Evolutionary conservation across 2,113 vertebrate genomes (phyloP).

Genomic region (Corapipo altera): DNA sequence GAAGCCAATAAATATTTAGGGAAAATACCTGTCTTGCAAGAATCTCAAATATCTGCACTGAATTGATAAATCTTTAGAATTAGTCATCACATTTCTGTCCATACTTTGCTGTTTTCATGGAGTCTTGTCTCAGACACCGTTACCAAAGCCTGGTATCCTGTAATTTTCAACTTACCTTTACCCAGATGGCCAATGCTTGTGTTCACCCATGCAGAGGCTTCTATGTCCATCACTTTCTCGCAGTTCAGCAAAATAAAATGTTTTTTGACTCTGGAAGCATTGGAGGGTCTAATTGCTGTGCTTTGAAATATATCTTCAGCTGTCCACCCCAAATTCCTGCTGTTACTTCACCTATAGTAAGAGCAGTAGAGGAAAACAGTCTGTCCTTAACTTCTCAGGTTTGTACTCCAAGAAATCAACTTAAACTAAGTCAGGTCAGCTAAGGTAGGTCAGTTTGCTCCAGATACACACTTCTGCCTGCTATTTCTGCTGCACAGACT

Average conservation of each 20-base stretch:
- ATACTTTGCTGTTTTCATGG: not conserved
- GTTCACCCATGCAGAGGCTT: not conserved
- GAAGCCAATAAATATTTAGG: not conserved
- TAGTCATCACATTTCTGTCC: not conserved
- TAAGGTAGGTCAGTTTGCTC: not conserved
- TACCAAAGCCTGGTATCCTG: not conserved
- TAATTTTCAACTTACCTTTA: not conserved
- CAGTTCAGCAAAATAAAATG: not conserved
- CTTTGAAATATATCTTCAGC: not conserved
- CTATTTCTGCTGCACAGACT: not conserved
- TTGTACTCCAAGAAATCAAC: not conserved
- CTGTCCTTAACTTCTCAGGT: not conserved
- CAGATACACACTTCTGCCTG: not conserved
- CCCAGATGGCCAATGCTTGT: not conserved
- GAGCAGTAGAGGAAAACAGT: not conserved
- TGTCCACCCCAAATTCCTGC: not conserved
- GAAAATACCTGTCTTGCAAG: not conserved
- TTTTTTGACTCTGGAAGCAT: not conserved
- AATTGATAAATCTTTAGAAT: not conserved
- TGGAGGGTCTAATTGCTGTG: not conserved
- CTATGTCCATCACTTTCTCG: not conserved
- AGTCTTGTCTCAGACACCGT: not conserved
- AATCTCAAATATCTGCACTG: not conserved
- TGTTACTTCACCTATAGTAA: not conserved
- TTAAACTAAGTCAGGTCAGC: not conserved